These are phyloP conservation scores for Zaprionus tsacasi DNA, from an alignment of 1,140 invertebrate genomes.

Conservation along the genomic window DNA sequence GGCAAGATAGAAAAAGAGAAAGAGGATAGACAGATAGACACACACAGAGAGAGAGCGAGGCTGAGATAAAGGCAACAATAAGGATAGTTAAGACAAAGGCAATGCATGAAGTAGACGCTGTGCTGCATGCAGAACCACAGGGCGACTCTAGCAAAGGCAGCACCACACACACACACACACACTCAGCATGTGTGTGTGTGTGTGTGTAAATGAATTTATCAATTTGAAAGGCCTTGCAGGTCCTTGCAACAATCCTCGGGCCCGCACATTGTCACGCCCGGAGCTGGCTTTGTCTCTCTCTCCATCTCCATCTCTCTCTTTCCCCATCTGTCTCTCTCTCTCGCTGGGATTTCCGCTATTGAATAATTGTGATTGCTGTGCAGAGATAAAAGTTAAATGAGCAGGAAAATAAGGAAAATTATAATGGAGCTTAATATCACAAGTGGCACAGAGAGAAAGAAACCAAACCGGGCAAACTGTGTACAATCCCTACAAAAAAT, in stretches of 20 bases:
- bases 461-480: neutral
- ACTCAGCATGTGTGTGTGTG: neutral
- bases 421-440: constrained; percentile 46
- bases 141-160: neutral
- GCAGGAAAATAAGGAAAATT: constrained; percentile 74
- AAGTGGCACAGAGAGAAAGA: neutral
- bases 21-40: neutral
- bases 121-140: constrained; percentile 11
- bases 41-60: constrained; percentile 21
- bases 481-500: neutral
- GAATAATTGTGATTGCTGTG: constrained; percentile 78
- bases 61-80: constrained; percentile 21
- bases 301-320: neutral
- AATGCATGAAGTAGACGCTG: constrained; percentile 19
- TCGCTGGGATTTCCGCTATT: constrained; percentile 72
- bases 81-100: constrained; percentile 19
- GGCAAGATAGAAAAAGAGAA: neutral
- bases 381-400: constrained; percentile 81
- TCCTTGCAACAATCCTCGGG: constrained; percentile 9
- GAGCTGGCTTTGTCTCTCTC: constrained; percentile 4
- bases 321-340: neutral
- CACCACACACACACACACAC: constrained; percentile 4
- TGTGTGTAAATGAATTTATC: constrained; percentile 21
- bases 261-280: constrained; percentile 45
- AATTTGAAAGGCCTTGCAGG: constrained; percentile 36